A percentile compares a stretch with the other conserved stretches of the same genome.
These are phyloP conservation scores for Lamprotornis superbus DNA, from an alignment of 2,113 vertebrate species.

Conservation along the genomic window DNA sequence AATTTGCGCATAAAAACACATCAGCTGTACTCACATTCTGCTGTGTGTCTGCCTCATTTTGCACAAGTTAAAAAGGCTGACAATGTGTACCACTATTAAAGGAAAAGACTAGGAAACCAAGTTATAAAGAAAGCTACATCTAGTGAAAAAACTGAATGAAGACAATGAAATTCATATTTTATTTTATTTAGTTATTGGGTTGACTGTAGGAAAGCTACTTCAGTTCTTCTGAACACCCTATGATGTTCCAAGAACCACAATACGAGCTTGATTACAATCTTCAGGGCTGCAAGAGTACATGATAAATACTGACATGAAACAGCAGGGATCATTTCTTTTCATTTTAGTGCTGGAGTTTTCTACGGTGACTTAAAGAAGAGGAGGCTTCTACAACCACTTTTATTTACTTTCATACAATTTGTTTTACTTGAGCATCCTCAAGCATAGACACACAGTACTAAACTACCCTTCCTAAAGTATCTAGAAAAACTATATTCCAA, in stretches of 20 bases:
- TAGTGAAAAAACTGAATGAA: neutral
- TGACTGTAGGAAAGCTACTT: neutral
- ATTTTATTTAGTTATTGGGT: neutral
- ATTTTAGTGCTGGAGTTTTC: neutral
- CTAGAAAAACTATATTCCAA: neutral
- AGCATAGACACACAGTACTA: neutral
- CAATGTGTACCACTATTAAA: neutral
- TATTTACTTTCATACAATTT: neutral
- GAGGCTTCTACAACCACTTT: neutral
- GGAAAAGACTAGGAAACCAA: neutral
- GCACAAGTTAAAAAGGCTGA: neutral
- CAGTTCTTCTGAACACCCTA: neutral
- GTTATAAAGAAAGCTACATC: neutral
- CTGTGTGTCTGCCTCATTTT: neutral
- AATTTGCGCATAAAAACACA: neutral
- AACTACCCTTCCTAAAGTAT: neutral
- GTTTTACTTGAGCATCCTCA: neutral
- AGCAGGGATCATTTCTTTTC: neutral
- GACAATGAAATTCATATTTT: neutral
- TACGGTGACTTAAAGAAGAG: neutral
- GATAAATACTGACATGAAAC: neutral
- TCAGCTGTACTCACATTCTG: neutral
- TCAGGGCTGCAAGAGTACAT: neutral
- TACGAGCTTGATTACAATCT: neutral
- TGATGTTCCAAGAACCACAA: neutral